phyloP scores from a whole-genome alignment of 2,888 invertebrate species.

The Anarsia innoxiella region DNA sequence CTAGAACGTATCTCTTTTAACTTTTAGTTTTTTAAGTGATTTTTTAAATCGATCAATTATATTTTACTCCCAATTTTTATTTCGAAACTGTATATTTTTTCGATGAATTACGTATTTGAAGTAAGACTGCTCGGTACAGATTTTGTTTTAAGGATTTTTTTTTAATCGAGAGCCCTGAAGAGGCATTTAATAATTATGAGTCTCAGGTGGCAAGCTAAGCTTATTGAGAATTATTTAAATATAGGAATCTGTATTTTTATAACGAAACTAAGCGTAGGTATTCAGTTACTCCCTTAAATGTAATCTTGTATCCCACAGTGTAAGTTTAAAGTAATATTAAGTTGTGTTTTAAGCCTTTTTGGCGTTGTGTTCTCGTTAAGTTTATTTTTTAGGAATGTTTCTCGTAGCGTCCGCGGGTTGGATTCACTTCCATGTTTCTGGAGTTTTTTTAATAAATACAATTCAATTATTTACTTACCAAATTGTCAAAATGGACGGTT shows the following conservation, averaged over 20 bases:
- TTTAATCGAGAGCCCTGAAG: conserved; percentile 43
- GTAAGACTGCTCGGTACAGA: conserved; percentile 66
- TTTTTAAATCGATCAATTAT: conserved; percentile 36
- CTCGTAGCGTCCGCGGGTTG: conserved; percentile 10
- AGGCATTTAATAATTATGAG: conserved; percentile 57
- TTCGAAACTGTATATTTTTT: conserved; percentile 33
- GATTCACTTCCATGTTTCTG: background rate
- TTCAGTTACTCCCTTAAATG: conserved; percentile 38
- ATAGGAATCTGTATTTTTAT: conserved; percentile 72
- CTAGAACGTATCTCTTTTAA: conserved; percentile 48
- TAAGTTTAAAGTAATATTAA: conserved; percentile 27
- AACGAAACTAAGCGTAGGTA: conserved; percentile 55
- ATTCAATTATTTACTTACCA: too few species aligned
- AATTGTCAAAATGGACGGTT: too few species aligned
- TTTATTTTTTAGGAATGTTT: conserved; percentile 27
- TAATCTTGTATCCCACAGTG: conserved; percentile 37
- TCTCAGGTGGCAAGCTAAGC: conserved; percentile 67
- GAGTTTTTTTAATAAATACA: too few species aligned
- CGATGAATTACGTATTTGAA: conserved; percentile 49
- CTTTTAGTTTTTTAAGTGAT: conserved; percentile 35
- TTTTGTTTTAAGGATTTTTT: conserved; percentile 16
- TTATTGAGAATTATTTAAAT: conserved; percentile 62
- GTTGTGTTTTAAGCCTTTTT: conserved; percentile 43
- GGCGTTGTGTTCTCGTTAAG: conserved; percentile 50
- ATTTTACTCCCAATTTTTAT: conserved; percentile 58